Evolutionary conservation across 2,888 invertebrate species (phyloP).

Genomic region (Tinea semifulvella): DNA sequence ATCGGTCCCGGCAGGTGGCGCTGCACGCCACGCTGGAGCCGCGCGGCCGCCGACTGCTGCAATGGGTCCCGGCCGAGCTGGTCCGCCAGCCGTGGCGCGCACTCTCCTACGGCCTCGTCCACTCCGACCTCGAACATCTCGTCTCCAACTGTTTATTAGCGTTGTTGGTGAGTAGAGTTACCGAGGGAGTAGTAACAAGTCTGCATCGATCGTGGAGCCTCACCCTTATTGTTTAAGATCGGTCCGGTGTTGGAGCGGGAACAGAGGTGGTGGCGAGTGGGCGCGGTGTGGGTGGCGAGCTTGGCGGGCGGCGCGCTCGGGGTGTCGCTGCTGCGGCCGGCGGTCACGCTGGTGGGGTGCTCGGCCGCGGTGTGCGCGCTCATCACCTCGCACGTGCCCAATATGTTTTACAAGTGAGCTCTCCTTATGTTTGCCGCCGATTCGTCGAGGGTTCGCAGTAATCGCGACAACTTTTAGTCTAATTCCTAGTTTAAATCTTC

Average conservation of each 20-base stretch:
- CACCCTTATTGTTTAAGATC: conserved; percentile 41
- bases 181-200: not conserved
- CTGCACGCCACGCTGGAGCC: too few species aligned
- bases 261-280: conserved; percentile 78
- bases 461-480: too few species aligned
- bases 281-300: conserved; percentile 77
- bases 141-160: not conserved
- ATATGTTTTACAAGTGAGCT: conserved; percentile 71
- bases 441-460: too few species aligned
- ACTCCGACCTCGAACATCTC: not conserved
- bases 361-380: conserved; percentile 92
- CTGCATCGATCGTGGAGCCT: not conserved
- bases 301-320: conserved; percentile 80
- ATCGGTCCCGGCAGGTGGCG: too few species aligned
- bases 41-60: too few species aligned
- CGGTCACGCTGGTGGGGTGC: conserved; percentile 83
- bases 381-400: conserved; percentile 85
- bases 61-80: not conserved
- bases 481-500: too few species aligned
- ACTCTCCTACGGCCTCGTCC: not conserved
- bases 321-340: conserved; percentile 77
- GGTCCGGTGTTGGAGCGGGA: conserved; percentile 71
- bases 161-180: not conserved
- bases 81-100: not conserved
- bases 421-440: too few species aligned